These are phyloP conservation scores for Gasteruption jaculator DNA, from an alignment of 2,888 invertebrate genomes.

Conservation along the genomic window DNA sequence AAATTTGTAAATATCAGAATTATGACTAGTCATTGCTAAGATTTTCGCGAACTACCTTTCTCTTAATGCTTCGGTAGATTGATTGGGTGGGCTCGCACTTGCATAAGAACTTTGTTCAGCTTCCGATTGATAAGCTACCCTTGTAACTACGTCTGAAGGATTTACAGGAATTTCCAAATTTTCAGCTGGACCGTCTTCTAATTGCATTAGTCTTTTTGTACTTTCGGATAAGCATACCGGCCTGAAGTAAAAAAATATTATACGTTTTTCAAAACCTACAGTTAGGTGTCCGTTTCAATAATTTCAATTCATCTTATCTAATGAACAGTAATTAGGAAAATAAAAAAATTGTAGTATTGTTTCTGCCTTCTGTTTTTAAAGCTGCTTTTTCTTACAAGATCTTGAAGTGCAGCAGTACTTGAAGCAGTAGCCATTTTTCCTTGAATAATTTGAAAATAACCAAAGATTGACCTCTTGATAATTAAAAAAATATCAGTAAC, in stretches of 20 bases:
- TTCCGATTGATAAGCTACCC: conserved; percentile 43
- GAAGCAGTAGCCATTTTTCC: no score
- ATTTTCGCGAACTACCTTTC: conserved; percentile 36
- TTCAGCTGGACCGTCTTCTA: conserved; percentile 37
- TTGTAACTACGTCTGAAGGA: conserved; percentile 43
- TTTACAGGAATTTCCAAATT: conserved; percentile 43
- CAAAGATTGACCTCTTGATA: no score
- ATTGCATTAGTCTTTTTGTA: conserved; percentile 40
- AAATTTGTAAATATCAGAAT: background rate
- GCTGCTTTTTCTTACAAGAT: no score
- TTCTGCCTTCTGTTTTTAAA: no score
- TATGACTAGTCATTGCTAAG: conserved; percentile 2
- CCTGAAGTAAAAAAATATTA: conserved; percentile 27
- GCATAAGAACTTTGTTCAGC: conserved; percentile 40
- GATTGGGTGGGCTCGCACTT: conserved; percentile 35
- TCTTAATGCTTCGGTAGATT: conserved; percentile 41
- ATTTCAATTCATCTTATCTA: no score
- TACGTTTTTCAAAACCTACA: no score
- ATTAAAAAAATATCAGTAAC: no score
- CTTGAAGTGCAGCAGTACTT: no score
- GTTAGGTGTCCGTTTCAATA: no score
- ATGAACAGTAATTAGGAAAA: no score
- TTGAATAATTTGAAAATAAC: no score
- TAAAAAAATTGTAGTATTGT: no score
- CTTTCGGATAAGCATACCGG: conserved; percentile 41